Evolutionary conservation across 2,797 vertebrate genomes (phyloP), one percentile per base, ranked within the genome.

Genomic region (Merluccius polli): DNA sequence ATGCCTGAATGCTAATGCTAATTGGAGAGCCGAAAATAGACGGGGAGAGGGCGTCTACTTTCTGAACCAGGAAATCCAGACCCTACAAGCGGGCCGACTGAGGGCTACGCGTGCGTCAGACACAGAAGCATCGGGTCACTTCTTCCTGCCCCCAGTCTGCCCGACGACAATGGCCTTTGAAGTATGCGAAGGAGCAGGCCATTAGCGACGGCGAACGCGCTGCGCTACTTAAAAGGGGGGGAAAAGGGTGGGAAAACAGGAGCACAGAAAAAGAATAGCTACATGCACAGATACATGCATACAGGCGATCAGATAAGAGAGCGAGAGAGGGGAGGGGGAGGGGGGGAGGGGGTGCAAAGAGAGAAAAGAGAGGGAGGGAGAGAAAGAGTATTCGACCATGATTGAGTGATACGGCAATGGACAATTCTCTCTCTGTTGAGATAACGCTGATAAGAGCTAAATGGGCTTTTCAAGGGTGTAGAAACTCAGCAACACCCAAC

Each of bases 271-370:
- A 18, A 21, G 18, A 21, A 48, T 38, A n/a, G n/a, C n/a, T n/a
- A n/a, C n/a, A n/a, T n/a, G n/a, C n/a, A n/a, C n/a, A n/a, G n/a
- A n/a, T 24, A 0, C 16, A 68, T 2, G 27, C 32, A 75, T 59
- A 70, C 30, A 70, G 29, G 48, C 15, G 35, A 75, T 68, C 73
- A 75, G 63, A 69, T 68, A 41, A 75, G 74, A 72, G 29, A 48
- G n/a, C n/a, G n/a, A n/a, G 15, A 36, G 67, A 70, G 38, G 32
- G 27, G 30, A 74, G 52, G 21, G 52, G 31, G 48, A 63, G 67
- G 24, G n/a, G 41, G 31, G 59, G 65, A 71, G 13, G 33, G n/a
- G 31, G 33, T 59, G n/a, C 15, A 7, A 12, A 10, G n/a, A 30
- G 73, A 41, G 65, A 9, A n/a, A 36, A 67, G 36, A 30, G 33